Evolutionary conservation across 1,140 invertebrate genomes (phyloP).

Genomic region (Goniozus legneri): DNA sequence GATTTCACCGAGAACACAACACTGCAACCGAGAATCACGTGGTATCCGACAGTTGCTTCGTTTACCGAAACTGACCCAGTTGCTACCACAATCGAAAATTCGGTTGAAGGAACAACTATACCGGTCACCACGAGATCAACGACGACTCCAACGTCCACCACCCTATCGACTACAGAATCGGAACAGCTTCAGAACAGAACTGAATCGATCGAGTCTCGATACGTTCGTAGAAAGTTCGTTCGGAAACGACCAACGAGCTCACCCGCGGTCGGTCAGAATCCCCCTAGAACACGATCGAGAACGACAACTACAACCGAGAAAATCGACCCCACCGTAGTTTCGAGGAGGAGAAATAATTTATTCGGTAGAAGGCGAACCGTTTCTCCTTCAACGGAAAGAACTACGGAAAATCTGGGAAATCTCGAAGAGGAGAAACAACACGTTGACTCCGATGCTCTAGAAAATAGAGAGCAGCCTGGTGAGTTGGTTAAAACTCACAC

Average conservation of each 20-base stretch:
- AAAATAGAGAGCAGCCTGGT: constrained; percentile 1
- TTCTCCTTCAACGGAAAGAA: constrained; percentile 10
- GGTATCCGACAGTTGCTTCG: no score
- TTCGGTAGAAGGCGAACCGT: constrained; percentile 32
- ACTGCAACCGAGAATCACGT: no score
- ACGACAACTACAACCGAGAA: constrained; percentile 6
- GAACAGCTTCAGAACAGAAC: no score
- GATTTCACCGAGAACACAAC: background rate
- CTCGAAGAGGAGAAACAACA: background rate
- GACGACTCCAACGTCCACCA: no score
- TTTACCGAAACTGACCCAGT: no score
- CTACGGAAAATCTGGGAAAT: constrained; percentile 6
- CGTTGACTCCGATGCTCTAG: background rate
- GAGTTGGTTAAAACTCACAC: constrained; percentile 5
- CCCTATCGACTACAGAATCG: no score
- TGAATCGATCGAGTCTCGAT: constrained; percentile 28
- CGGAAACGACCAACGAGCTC: constrained; percentile 30
- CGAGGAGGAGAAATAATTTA: constrained; percentile 33
- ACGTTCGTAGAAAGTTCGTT: constrained; percentile 34
- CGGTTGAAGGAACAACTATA: no score
- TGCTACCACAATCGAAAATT: no score
- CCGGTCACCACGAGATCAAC: no score
- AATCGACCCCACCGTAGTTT: constrained; percentile 1
- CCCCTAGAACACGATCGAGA: no score
- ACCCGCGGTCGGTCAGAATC: no score